phyloP scores from a whole-genome alignment of 1,140 invertebrate species.

The Drosophila leontia region DNA sequence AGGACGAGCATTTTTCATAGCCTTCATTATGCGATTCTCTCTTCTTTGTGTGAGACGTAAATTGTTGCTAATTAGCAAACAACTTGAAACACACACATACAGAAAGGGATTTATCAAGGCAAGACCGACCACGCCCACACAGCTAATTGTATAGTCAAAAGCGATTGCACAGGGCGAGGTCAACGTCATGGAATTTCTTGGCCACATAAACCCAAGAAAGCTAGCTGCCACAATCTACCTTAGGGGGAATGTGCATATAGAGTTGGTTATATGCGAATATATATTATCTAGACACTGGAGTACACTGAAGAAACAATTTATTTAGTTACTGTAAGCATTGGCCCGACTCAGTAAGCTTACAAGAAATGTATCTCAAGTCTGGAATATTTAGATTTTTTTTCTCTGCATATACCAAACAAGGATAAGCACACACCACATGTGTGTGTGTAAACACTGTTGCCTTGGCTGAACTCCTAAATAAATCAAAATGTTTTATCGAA shows the following conservation, averaged over 20 bases:
- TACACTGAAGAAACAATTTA: slow-evolving; percentile 1
- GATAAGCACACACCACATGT: not conserved
- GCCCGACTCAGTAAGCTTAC: not conserved
- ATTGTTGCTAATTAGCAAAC: slow-evolving; percentile 66
- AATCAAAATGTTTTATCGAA: slow-evolving; percentile 52
- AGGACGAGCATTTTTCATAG: slow-evolving; percentile 52
- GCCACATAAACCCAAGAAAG: slow-evolving; percentile 24
- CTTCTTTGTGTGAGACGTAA: slow-evolving; percentile 28
- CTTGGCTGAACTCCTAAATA: slow-evolving; percentile 49
- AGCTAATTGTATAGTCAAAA: slow-evolving; percentile 48
- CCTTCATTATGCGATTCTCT: slow-evolving; percentile 18
- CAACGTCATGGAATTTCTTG: slow-evolving; percentile 22
- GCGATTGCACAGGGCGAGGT: slow-evolving; percentile 51
- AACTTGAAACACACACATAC: slow-evolving; percentile 43
- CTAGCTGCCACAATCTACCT: slow-evolving; percentile 34
- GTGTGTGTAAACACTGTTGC: slow-evolving; percentile 25
- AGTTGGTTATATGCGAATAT: slow-evolving; percentile 1
- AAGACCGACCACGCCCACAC: slow-evolving; percentile 16
- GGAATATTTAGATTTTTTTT: not conserved
- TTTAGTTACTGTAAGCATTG: not conserved
- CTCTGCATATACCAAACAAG: slow-evolving; percentile 6
- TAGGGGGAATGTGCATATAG: slow-evolving; percentile 4
- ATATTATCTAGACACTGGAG: not conserved
- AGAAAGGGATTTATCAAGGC: slow-evolving; percentile 25
- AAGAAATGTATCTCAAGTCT: not conserved